Evolutionary conservation across 2,797 vertebrate genomes (phyloP).

Genomic region (Oreochromis grahami): DNA sequence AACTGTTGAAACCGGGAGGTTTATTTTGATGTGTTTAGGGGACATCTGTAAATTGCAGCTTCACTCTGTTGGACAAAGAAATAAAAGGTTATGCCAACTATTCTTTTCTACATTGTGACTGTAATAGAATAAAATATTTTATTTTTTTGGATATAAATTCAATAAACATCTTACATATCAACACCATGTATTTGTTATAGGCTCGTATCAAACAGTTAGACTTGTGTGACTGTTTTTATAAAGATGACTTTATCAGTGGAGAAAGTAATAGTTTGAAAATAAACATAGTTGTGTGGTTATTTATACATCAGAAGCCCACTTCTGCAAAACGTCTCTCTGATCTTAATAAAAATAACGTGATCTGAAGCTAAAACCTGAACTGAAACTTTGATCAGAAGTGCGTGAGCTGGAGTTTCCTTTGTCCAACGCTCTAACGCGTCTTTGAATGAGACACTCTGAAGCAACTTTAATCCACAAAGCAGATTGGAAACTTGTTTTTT

Average conservation of each 20-base stretch:
- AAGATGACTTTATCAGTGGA: background rate
- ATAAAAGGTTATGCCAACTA: background rate
- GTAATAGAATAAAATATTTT: background rate
- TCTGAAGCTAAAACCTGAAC: background rate
- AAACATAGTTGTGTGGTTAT: background rate
- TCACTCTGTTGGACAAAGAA: background rate
- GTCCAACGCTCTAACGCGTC: background rate
- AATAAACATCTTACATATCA: background rate
- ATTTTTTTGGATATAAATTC: background rate
- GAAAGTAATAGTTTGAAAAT: background rate
- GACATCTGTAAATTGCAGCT: background rate
- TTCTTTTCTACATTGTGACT: background rate
- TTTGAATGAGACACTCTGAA: background rate
- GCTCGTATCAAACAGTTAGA: background rate
- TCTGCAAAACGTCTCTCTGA: background rate
- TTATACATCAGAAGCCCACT: background rate
- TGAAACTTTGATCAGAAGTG: background rate
- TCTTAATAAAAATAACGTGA: background rate
- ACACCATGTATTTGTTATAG: background rate
- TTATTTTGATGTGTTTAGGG: background rate
- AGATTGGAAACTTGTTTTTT: background rate
- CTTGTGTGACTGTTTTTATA: background rate
- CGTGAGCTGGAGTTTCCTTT: background rate
- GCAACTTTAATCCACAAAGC: background rate
- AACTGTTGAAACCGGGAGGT: background rate